These are phyloP conservation scores for Brevipalpus yothersi DNA, from an alignment of 1,140 invertebrate species.

Conservation along the genomic window DNA sequence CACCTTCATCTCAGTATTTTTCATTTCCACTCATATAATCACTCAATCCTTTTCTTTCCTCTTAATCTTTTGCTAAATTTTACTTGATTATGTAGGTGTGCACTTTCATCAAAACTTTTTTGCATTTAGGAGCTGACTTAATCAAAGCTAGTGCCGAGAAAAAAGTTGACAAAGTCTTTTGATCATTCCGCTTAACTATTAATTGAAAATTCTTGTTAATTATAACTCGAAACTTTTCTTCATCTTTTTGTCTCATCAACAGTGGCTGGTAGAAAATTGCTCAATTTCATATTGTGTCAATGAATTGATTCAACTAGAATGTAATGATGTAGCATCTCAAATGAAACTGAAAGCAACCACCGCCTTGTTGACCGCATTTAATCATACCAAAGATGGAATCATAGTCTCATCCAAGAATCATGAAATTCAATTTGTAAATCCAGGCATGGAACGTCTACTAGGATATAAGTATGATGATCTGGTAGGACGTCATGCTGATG, in stretches of 20 bases:
- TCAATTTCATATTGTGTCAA: slow-evolving; percentile 39
- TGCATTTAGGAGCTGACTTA: too few species aligned
- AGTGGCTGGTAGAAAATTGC: slow-evolving; percentile 43
- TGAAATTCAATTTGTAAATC: slow-evolving; percentile 57
- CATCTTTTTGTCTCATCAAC: slow-evolving; percentile 14
- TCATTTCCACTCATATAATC: too few species aligned
- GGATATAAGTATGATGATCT: slow-evolving; percentile 48
- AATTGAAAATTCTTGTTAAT: background rate
- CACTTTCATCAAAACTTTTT: too few species aligned
- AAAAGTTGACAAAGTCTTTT: too few species aligned
- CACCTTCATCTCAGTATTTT: too few species aligned
- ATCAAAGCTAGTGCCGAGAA: too few species aligned
- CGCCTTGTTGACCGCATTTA: slow-evolving; percentile 55
- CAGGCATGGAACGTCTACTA: slow-evolving; percentile 42
- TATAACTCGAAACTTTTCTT: background rate
- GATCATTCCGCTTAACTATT: background rate
- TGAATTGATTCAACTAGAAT: slow-evolving; percentile 41
- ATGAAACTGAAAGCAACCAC: slow-evolving; percentile 32
- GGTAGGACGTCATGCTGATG: slow-evolving; percentile 37
- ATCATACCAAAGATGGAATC: slow-evolving; percentile 56
- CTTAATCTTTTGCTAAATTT: too few species aligned
- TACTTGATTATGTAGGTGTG: too few species aligned
- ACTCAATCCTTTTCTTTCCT: too few species aligned
- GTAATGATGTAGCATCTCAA: slow-evolving; percentile 32
- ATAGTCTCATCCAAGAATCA: slow-evolving; percentile 60